Evolutionary conservation across 2,797 vertebrate genomes (phyloP).

Genomic region (Eulemur mongoz): DNA sequence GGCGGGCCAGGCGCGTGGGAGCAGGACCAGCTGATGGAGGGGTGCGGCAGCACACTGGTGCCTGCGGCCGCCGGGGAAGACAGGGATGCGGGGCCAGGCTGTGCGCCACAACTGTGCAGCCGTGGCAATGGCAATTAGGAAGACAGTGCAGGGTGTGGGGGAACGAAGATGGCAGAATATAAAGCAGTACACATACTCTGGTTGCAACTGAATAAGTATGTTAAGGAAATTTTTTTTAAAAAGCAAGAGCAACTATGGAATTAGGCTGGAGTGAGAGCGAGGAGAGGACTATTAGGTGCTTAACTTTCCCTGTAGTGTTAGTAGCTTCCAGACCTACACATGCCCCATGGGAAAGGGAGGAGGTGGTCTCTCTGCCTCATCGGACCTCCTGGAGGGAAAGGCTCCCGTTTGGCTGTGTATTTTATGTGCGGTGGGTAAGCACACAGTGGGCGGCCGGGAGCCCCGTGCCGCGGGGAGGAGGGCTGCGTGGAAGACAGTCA

Average conservation of each 20-base stretch:
- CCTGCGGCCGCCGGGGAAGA: not conserved
- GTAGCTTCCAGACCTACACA: not conserved
- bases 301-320: not conserved
- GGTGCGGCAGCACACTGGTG: accelerated
- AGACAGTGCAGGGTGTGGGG: not conserved
- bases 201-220: not conserved
- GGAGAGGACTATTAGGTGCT: not conserved
- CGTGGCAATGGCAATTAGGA: not conserved
- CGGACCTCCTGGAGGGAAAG: not conserved
- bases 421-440: not conserved
- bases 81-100: not conserved
- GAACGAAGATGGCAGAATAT: not conserved
- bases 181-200: not conserved
- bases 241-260: not conserved
- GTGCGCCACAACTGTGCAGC: not conserved
- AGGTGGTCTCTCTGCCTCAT: not conserved
- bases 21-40: accelerated
- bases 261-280: not conserved
- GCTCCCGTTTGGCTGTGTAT: not conserved
- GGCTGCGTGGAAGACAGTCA: not conserved
- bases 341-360: not conserved
- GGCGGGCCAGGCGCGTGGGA: accelerated
- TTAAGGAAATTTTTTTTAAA: not conserved
- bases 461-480: accelerated
- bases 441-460: not conserved